These are phyloP conservation scores for Notodonta ziczac DNA, from an alignment of 2,888 invertebrate genomes.

Conservation along the genomic window DNA sequence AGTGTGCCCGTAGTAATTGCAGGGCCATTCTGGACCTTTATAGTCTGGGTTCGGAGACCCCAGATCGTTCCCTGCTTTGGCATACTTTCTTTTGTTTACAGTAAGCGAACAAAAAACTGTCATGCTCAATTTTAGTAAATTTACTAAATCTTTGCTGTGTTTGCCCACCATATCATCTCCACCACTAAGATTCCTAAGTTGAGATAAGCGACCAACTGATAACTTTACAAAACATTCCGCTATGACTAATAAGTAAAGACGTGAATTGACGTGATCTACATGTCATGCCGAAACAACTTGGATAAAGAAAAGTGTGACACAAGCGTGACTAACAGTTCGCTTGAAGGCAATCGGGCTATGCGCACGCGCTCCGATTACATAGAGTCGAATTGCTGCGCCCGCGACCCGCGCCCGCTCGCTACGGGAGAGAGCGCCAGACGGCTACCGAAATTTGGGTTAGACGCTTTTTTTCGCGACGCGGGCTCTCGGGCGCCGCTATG, in stretches of 20 bases:
- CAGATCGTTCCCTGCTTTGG: too few species aligned
- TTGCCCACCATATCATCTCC: too few species aligned
- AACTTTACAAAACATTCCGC: too few species aligned
- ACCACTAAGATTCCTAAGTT: too few species aligned
- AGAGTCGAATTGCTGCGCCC: conserved; percentile 50
- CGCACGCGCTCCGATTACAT: conserved; percentile 69
- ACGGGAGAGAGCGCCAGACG: conserved; percentile 72
- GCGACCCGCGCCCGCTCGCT: conserved; percentile 37
- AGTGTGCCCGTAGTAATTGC: background rate
- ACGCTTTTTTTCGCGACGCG: conserved; percentile 71
- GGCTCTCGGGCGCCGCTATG: conserved; percentile 39
- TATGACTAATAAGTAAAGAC: too few species aligned
- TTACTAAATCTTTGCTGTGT: too few species aligned
- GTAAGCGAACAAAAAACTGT: too few species aligned
- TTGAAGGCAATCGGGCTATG: conserved; percentile 42
- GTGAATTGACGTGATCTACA: background rate
- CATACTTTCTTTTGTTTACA: too few species aligned
- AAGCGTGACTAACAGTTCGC: conserved; percentile 35
- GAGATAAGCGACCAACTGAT: background rate
- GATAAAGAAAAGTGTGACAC: conserved; percentile 33
- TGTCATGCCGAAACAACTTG: conserved; percentile 25
- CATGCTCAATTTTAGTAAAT: too few species aligned
- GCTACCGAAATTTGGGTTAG: conserved; percentile 82
- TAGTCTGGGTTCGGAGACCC: too few species aligned
- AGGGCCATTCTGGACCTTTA: background rate